phyloP scores from a whole-genome alignment of 2,113 vertebrate genomes.

The Callionymus lyra region DNA sequence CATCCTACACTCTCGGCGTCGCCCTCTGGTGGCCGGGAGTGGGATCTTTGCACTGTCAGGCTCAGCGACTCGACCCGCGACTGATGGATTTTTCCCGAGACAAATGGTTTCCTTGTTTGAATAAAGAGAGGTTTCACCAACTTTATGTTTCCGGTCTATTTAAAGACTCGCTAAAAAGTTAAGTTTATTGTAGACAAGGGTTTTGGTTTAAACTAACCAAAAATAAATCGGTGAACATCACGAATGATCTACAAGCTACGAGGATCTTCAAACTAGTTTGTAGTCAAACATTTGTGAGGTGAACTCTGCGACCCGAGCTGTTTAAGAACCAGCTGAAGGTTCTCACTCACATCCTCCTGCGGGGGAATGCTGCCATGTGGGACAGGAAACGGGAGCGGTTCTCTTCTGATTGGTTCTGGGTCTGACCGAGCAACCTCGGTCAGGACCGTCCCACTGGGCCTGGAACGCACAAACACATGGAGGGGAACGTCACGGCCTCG shows the following conservation, averaged over 20 bases:
- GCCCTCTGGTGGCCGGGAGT: conserved; percentile 85
- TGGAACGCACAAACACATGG: conserved; percentile 35
- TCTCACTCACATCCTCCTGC: conserved; percentile 29
- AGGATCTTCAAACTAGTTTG: too few relatives aligned
- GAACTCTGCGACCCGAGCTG: neutral
- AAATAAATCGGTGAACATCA: too few relatives aligned
- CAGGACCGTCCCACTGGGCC: conserved; percentile 37
- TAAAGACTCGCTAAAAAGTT: too few relatives aligned
- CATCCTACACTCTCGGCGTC: conserved; percentile 99
- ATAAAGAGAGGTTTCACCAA: conserved; percentile 6
- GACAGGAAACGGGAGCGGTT: conserved; percentile 51
- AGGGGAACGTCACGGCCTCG: conserved; percentile 41
- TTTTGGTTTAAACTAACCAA: too few relatives aligned
- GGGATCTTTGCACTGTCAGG: conserved; percentile 92
- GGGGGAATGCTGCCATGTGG: conserved; percentile 21
- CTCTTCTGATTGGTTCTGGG: conserved; percentile 32
- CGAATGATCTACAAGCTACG: too few relatives aligned
- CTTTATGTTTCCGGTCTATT: too few relatives aligned
- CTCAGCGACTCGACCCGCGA: conserved; percentile 57
- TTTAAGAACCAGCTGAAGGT: conserved; percentile 9
- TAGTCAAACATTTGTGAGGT: too few relatives aligned
- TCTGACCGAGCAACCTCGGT: conserved; percentile 31
- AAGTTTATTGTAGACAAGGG: too few relatives aligned
- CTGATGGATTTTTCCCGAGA: too few relatives aligned
- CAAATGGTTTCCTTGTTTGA: conserved; percentile 7